phyloP scores from a whole-genome alignment of 2,113 vertebrate species.

The Pimephales promelas region DNA sequence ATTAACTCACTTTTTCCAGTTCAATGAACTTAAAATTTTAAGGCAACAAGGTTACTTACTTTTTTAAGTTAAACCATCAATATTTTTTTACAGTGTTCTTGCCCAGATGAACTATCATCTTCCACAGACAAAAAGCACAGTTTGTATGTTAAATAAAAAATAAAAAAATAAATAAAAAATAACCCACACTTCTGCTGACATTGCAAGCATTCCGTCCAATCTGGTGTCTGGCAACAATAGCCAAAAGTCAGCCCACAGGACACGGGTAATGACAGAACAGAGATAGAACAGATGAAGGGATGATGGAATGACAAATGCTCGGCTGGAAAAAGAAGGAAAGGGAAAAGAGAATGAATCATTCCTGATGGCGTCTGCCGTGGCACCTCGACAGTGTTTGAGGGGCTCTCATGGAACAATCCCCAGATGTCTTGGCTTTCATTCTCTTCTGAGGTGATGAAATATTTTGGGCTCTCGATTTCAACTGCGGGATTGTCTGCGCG shows the following conservation, averaged over 20 bases:
- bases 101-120: neutral
- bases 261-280: slow-evolving; percentile 26
- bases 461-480: slow-evolving; percentile 55
- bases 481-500: neutral
- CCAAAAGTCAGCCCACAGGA: slow-evolving; percentile 38
- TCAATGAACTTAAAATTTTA: no score
- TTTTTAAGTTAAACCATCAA: no score
- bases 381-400: slow-evolving; percentile 29
- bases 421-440: slow-evolving; percentile 57
- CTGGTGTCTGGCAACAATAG: slow-evolving; percentile 34
- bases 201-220: slow-evolving; percentile 28
- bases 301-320: slow-evolving; percentile 52
- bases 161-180: slow-evolving; percentile 18
- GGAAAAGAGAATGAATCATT: slow-evolving; percentile 1
- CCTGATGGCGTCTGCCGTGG: slow-evolving; percentile 38
- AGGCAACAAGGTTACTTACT: no score
- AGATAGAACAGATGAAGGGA: slow-evolving; percentile 34
- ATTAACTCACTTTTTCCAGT: no score
- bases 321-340: slow-evolving; percentile 27
- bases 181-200: slow-evolving; percentile 18
- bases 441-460: slow-evolving; percentile 58
- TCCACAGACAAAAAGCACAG: neutral
- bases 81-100: no score
- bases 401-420: slow-evolving; percentile 56
- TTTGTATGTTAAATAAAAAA: neutral